Evolutionary conservation across 1,140 invertebrate species (phyloP).

Genomic region (Acromyrmex heyeri): DNA sequence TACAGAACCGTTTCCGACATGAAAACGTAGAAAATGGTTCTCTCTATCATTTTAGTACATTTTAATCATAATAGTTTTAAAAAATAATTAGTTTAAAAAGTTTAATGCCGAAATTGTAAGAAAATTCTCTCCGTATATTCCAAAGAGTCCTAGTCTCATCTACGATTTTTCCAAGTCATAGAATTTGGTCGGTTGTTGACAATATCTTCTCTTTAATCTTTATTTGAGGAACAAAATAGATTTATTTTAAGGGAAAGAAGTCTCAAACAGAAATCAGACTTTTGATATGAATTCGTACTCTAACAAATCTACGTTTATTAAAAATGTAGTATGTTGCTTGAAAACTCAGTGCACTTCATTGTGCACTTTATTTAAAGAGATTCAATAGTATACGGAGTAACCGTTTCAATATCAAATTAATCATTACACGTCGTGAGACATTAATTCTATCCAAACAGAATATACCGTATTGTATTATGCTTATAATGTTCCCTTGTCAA

Average conservation of each 20-base stretch:
- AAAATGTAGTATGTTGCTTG: neutral
- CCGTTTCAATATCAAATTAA: neutral
- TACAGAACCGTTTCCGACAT: no score
- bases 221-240: neutral
- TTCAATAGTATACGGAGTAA: neutral
- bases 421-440: neutral
- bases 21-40: no score
- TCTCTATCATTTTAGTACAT: no score
- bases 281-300: neutral
- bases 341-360: neutral
- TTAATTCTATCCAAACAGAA: slow-evolving; percentile 1
- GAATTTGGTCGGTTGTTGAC: neutral
- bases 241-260: neutral
- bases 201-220: neutral
- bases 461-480: slow-evolving; percentile 10
- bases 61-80: no score
- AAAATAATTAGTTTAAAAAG: no score
- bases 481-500: slow-evolving; percentile 1
- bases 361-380: neutral
- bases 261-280: neutral
- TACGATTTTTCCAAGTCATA: neutral
- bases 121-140: no score
- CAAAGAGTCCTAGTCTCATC: no score
- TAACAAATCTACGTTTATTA: neutral
- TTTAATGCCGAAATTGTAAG: no score